These are phyloP conservation scores for Amblyraja radiata DNA, from an alignment of 2,797 vertebrate species.

Conservation along the genomic window DNA sequence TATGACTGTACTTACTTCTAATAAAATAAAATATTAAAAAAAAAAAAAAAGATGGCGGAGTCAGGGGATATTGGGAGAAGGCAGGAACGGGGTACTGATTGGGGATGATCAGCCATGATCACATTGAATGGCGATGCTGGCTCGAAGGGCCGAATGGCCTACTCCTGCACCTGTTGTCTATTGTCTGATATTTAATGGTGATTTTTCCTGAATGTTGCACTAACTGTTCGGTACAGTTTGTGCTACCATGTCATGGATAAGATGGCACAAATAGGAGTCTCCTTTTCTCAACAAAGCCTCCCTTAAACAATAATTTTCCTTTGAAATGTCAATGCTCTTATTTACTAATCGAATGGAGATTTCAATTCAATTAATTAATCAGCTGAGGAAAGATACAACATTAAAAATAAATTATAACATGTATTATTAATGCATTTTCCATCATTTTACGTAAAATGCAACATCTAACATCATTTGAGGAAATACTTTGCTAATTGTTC, in stretches of 20 bases:
- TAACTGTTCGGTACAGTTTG: background rate
- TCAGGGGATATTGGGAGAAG: too few relatives aligned
- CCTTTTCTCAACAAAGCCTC: background rate
- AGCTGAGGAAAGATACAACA: background rate
- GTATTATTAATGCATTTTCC: background rate
- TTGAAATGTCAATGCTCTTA: background rate
- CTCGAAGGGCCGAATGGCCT: too few relatives aligned
- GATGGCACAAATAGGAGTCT: background rate
- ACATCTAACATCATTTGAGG: background rate
- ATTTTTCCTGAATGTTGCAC: background rate
- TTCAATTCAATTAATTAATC: too few relatives aligned
- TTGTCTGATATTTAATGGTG: background rate
- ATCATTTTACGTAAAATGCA: background rate
- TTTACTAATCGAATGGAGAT: background rate
- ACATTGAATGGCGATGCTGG: too few relatives aligned
- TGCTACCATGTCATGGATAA: background rate
- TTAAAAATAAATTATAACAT: background rate
- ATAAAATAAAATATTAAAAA: too few relatives aligned
- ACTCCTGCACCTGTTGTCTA: too few relatives aligned
- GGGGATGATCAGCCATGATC: too few relatives aligned
- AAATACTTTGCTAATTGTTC: conserved; percentile 3
- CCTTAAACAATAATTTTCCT: background rate
- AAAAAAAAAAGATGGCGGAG: too few relatives aligned
- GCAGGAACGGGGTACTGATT: too few relatives aligned
- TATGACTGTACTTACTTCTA: too few relatives aligned